phyloP scores from a whole-genome alignment of 2,113 vertebrate species.

The Sciurus niger region DNA sequence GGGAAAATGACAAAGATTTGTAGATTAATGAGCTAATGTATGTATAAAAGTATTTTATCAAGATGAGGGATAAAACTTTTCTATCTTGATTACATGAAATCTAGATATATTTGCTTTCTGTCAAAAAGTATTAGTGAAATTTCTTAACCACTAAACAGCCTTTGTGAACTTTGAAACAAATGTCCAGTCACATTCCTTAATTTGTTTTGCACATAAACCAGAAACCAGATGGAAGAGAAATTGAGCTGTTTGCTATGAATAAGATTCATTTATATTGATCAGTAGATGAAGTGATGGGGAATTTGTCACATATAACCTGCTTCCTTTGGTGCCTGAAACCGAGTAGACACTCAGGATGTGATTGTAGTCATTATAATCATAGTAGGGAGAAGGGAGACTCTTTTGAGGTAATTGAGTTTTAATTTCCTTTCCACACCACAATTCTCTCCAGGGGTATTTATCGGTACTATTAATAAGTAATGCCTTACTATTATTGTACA shows the following conservation, averaged over 20 bases:
- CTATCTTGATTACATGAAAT: background rate
- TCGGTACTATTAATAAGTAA: slow-evolving; percentile 29
- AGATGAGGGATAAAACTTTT: background rate
- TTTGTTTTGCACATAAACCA: background rate
- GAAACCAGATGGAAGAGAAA: slow-evolving; percentile 46
- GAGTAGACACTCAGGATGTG: background rate
- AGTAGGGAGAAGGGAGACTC: background rate
- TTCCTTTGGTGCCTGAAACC: background rate
- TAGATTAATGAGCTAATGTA: background rate
- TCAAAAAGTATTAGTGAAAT: background rate
- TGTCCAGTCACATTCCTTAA: background rate
- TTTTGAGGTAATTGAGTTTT: background rate
- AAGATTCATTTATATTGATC: slow-evolving; percentile 9
- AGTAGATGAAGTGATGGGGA: background rate
- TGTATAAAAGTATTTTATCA: background rate
- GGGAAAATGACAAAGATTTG: background rate
- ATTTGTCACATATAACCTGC: background rate
- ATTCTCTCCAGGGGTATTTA: slow-evolving; percentile 62
- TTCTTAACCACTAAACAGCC: background rate
- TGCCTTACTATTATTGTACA: background rate
- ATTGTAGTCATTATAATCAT: background rate
- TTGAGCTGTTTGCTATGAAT: background rate
- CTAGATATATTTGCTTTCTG: background rate
- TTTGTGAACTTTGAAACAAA: slow-evolving; percentile 39
- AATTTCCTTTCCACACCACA: background rate